Conservation (phyloP, 2,113 vertebrate species). For the Ariopsis seemanni region DNA sequence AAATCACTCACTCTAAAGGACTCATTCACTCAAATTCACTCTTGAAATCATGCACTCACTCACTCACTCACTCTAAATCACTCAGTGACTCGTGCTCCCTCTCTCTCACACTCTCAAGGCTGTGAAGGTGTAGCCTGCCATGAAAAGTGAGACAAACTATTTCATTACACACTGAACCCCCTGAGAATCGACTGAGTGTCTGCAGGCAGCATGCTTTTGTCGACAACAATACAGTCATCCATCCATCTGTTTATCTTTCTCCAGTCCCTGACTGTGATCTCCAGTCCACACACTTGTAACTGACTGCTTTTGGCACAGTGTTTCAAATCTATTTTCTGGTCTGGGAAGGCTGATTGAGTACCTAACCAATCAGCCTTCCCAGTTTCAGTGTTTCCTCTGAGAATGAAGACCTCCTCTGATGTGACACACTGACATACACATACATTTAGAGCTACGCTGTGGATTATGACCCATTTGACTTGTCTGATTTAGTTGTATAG, state of each 20-base stretch:
- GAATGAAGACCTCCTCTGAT: not conserved
- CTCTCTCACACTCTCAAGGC: not conserved
- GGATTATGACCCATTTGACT: not conserved
- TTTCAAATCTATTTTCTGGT: not conserved
- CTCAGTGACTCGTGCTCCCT: not conserved
- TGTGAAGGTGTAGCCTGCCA: constrained; percentile 30
- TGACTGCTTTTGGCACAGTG: not conserved
- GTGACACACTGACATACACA: not conserved
- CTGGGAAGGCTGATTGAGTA: not conserved
- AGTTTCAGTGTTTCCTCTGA: not conserved
- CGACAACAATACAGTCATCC: constrained; percentile 59
- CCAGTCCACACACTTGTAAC: constrained; percentile 26
- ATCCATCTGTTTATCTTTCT: constrained; percentile 61
- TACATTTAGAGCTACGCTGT: not conserved
- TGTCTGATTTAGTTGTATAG: not conserved
- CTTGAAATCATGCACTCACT: not conserved
- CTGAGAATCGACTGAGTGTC: constrained; percentile 1
- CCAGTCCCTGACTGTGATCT: constrained; percentile 5
- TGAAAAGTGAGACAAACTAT: constrained; percentile 48
- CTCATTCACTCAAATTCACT: not conserved
- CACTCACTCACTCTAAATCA: not conserved
- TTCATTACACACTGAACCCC: constrained; percentile 44
- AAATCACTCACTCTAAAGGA: not conserved
- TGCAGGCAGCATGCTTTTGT: constrained; percentile 19
- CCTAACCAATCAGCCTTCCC: not conserved